Percentiles rank a stretch among this genome's conserved stretches.
phyloP scores from a whole-genome alignment of 1,140 invertebrate genomes.

The Achroia grisella region DNA sequence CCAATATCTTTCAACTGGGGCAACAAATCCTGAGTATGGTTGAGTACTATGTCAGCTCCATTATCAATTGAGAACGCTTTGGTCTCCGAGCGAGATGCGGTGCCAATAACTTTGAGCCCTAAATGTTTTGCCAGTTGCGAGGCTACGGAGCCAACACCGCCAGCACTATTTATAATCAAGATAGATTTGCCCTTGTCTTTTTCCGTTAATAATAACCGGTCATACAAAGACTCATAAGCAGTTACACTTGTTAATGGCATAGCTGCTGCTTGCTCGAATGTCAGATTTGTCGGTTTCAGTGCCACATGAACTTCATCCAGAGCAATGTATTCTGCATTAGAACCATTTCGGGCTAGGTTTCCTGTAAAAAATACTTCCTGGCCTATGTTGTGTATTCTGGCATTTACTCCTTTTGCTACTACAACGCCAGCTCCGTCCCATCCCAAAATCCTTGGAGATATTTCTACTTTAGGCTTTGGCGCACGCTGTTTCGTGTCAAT shows the following conservation, averaged over 20 bases:
- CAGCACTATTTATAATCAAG: conserved; percentile 56
- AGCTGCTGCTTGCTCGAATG: conserved; percentile 57
- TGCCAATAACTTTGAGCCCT: conserved; percentile 54
- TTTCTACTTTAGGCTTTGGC: conserved; percentile 40
- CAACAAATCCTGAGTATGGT: conserved; percentile 47
- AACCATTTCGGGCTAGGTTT: conserved; percentile 42
- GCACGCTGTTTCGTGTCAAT: conserved; percentile 55
- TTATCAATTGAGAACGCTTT: conserved; percentile 31
- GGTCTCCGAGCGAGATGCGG: conserved; percentile 48
- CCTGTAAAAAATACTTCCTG: conserved; percentile 58
- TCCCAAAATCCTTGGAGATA: conserved; percentile 43
- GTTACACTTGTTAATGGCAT: conserved; percentile 53
- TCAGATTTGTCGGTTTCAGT: conserved; percentile 49
- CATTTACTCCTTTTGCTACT: conserved; percentile 36
- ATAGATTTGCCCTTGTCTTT: conserved; percentile 55
- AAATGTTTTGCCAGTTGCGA: conserved; percentile 46
- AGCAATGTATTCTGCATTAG: conserved; percentile 55
- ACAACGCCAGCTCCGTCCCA: conserved; percentile 55
- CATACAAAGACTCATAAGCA: conserved; percentile 48
- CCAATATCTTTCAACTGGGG: conserved; percentile 40
- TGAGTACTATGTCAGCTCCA: conserved; percentile 44
- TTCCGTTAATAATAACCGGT: conserved; percentile 35
- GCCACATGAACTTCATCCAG: conserved; percentile 44
- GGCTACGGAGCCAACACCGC: conserved; percentile 57
- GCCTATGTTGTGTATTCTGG: conserved; percentile 38